Percentiles rank a stretch among this genome's conserved stretches.
Conservation (phyloP, 2,113 vertebrate species). For the Pedetes capensis region DNA sequence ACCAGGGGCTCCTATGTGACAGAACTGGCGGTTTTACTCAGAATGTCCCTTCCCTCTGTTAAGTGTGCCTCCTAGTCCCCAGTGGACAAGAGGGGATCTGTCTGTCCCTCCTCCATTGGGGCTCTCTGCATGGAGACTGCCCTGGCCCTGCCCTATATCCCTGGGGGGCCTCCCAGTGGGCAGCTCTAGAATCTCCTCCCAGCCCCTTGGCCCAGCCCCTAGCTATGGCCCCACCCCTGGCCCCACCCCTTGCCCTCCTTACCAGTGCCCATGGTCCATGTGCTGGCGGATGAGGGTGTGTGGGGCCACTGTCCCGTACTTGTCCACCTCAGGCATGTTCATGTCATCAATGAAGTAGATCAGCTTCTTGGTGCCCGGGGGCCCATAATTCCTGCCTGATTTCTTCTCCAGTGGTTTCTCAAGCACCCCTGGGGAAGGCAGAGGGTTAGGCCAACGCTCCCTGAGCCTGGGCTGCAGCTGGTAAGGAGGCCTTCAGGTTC, state of each 20-base stretch:
- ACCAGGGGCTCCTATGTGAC: not conserved
- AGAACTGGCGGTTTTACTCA: not conserved
- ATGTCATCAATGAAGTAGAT: conserved; percentile 85
- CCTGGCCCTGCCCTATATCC: not conserved
- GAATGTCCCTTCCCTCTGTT: not conserved
- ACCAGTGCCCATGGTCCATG: conserved; percentile 86
- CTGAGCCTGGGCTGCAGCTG: rapidly evolving
- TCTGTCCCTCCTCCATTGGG: too few relatives aligned
- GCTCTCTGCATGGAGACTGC: too few relatives aligned
- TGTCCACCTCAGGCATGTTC: conserved; percentile 87
- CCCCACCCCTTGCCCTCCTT: rapidly evolving
- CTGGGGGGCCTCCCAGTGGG: too few relatives aligned
- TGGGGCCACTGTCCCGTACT: conserved; percentile 83
- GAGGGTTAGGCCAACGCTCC: rapidly evolving
- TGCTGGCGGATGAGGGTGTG: conserved; percentile 86
- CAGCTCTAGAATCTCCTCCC: not conserved
- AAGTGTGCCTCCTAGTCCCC: not conserved
- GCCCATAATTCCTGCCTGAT: conserved; percentile 81
- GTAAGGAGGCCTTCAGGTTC: too few relatives aligned
- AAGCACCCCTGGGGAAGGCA: conserved; percentile 67
- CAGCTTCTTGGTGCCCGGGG: conserved; percentile 80
- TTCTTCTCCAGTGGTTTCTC: conserved; percentile 88
- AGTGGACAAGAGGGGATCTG: too few relatives aligned
- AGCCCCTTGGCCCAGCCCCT: too few relatives aligned
- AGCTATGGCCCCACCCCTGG: not conserved